Conservation (phyloP, 2,888 invertebrate species). For the Tribolium freemani region DNA sequence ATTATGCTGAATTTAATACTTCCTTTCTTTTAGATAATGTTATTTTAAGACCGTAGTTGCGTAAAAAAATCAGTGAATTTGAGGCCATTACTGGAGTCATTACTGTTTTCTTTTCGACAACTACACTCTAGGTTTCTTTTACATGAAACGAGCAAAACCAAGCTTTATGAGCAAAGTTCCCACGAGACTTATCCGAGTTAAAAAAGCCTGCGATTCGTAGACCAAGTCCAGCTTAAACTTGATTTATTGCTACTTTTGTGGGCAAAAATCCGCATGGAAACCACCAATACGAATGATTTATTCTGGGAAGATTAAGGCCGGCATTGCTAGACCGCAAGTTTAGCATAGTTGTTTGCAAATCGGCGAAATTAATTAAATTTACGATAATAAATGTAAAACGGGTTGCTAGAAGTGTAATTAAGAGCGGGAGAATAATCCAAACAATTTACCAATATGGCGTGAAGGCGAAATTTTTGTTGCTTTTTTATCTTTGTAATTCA, state of each 20-base stretch:
- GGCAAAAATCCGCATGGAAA: background rate
- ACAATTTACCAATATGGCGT: background rate
- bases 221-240: background rate
- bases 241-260: background rate
- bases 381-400: background rate
- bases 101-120: background rate
- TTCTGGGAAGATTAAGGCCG: background rate
- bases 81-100: too few species aligned
- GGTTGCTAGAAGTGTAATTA: background rate
- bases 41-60: too few species aligned
- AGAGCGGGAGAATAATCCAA: background rate
- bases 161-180: background rate
- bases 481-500: slow-evolving; percentile 19
- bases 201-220: background rate
- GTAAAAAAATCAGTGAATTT: too few species aligned
- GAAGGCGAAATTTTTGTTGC: background rate
- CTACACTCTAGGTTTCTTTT: background rate
- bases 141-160: background rate
- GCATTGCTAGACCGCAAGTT: background rate
- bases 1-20: too few species aligned
- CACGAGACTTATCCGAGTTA: background rate
- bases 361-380: slow-evolving; percentile 5
- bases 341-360: background rate
- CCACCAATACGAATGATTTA: background rate
- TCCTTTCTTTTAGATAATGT: too few species aligned